Base-by-base conservation (phyloP, 2,113 vertebrate genomes). In the Pristiophorus japonicus region DNA sequence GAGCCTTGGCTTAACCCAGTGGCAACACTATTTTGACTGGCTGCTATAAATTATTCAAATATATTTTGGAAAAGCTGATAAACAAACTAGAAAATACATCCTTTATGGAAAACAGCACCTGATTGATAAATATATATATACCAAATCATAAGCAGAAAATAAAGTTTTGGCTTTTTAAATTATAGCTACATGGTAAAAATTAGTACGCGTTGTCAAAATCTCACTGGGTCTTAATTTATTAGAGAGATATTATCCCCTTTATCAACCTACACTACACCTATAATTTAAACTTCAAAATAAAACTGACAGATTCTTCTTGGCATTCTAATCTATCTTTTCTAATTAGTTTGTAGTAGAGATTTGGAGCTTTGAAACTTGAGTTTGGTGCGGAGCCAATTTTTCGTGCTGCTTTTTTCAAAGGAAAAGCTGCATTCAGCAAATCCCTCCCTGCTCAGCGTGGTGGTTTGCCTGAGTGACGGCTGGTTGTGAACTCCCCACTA, bases 1-100 rank as follows among this genome's bases (percentile, higher is more conserved):
- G 97, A 96, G 96, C 97, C 96, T 97, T 96, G 42, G 11, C 38
- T 34, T 94, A 55, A 94, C 38, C 42, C 65, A 47, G 65, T 45
- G 42, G 38, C 63, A 67, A 70, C 24, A 30, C 93, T 94, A 70
- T 70, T 47, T 63, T 51, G 45, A 24, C 42, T 51, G 93, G 24
- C 93, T 94, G 8, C 42, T 30, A 45, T 70, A 45, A 94, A 94
- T 94, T 62, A 90, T 59, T 94, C 66, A 62, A 16, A 70, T 47
- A 51, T 70, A 27, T 94, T 94, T 94, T 94, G 42, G 65, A 94
- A 47, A 70, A 70, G 34, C 55, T 63, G 88, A 38, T 81, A 3
- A 47, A 88, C 47, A 55, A 88, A 59, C 24, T 55, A 88, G 45
- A 55, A 55, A 94, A 67, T 3, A 14, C 38, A 47, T 27, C 65